These are phyloP conservation scores for Eurois occulta DNA, from an alignment of 2,888 invertebrate genomes.

Conservation along the genomic window DNA sequence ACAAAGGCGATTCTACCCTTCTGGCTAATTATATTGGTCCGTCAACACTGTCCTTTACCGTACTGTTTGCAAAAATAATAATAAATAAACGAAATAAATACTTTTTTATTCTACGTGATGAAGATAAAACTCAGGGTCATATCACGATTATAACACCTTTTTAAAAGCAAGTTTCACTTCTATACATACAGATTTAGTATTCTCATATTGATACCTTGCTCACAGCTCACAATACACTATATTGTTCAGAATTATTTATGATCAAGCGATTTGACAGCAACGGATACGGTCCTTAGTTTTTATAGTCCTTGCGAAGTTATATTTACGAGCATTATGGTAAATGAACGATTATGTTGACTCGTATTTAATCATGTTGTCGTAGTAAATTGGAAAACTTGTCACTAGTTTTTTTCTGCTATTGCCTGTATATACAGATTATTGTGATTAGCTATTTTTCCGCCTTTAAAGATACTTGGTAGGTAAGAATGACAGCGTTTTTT, in stretches of 20 bases:
- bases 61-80: neutral
- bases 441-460: neutral
- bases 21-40: neutral
- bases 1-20: neutral
- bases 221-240: conserved; percentile 42
- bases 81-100: no score
- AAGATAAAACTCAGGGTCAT: neutral
- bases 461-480: neutral
- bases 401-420: neutral
- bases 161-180: conserved; percentile 20
- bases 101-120: neutral
- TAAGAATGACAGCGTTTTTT: neutral
- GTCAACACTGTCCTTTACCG: no score
- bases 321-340: conserved; percentile 48
- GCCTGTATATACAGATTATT: no score
- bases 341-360: conserved; percentile 35
- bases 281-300: conserved; percentile 48
- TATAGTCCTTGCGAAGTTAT: conserved; percentile 23
- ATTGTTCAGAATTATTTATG: conserved; percentile 60
- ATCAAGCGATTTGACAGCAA: conserved; percentile 40
- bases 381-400: neutral
- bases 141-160: neutral
- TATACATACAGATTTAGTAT: conserved; percentile 16
- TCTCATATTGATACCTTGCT: conserved; percentile 32
- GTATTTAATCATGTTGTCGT: conserved; percentile 39